phyloP scores from a whole-genome alignment of 2,113 vertebrate species.

The Oceanites oceanicus region DNA sequence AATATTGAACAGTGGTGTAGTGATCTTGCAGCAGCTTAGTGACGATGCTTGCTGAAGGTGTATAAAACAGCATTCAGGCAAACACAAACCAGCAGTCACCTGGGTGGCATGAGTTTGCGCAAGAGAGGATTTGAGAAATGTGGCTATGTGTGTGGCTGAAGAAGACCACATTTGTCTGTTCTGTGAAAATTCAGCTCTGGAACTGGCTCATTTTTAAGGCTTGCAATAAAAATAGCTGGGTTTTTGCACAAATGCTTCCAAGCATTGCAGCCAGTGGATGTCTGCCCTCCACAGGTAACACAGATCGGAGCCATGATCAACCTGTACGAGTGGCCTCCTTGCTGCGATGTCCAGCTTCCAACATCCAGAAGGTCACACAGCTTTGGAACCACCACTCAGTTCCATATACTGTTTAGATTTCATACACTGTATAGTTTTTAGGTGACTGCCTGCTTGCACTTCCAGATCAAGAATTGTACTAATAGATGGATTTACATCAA shows the following conservation, averaged over 20 bases:
- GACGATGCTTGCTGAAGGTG: not conserved
- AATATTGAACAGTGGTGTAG: not conserved
- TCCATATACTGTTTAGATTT: not conserved
- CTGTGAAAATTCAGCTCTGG: not conserved
- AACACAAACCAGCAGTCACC: not conserved
- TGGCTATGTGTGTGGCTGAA: not conserved
- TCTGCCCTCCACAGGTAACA: not conserved
- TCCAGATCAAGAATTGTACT: not conserved
- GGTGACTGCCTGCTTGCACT: not conserved
- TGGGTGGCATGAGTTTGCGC: not conserved
- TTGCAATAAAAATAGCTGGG: not conserved
- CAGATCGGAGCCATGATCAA: not conserved
- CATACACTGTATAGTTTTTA: not conserved
- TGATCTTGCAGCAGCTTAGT: not conserved
- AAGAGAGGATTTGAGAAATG: not conserved
- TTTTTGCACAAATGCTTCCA: not conserved
- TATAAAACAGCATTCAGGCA: not conserved
- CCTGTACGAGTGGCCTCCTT: not conserved
- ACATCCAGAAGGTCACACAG: not conserved
- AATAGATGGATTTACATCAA: not conserved
- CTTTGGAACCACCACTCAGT: not conserved
- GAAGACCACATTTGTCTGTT: not conserved
- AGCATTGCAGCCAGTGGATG: not conserved
- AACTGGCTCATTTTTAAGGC: not conserved
- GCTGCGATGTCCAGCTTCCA: not conserved